Percentiles rank a stretch among this genome's conserved stretches.
phyloP scores from a whole-genome alignment of 2,888 invertebrate species.

The Amphimallon solstitiale region DNA sequence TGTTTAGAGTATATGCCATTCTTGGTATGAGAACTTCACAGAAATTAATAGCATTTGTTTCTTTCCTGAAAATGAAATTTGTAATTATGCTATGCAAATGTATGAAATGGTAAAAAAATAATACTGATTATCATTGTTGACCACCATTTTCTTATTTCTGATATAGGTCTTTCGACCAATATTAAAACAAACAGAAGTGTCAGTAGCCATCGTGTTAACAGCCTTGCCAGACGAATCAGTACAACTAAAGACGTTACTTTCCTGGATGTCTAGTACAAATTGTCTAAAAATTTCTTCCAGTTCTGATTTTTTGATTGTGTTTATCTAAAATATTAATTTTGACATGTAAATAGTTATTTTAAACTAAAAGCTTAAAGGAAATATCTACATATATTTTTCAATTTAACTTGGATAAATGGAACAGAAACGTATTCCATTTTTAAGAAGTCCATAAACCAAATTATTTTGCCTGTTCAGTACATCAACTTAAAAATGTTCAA shows the following conservation, averaged over 20 bases:
- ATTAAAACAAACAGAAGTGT: constrained; percentile 41
- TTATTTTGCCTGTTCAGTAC: too few species aligned
- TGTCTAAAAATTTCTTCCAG: constrained; percentile 38
- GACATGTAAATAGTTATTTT: too few species aligned
- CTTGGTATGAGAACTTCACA: constrained; percentile 43
- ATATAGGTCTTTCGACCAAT: constrained; percentile 44
- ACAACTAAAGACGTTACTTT: constrained; percentile 32
- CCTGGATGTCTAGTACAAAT: constrained; percentile 43
- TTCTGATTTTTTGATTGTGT: constrained; percentile 14
- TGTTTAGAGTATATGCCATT: constrained; percentile 33
- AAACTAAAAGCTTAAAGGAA: too few species aligned
- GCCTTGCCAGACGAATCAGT: constrained; percentile 6
- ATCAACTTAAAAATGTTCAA: too few species aligned
- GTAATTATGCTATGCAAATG: too few species aligned
- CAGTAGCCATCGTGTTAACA: constrained; percentile 40
- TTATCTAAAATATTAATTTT: constrained; percentile 37
- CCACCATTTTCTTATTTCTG: constrained; percentile 44
- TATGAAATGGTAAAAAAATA: neutral
- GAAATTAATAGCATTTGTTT: constrained; percentile 39
- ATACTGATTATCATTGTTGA: constrained; percentile 33
- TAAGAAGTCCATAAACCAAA: too few species aligned
- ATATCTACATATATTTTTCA: too few species aligned
- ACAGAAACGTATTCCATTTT: too few species aligned
- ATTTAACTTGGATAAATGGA: too few species aligned
- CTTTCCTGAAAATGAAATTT: constrained; percentile 34